Evolutionary conservation across 1,140 invertebrate genomes (phyloP).

Genomic region (Pemphigus obesinymphae): DNA sequence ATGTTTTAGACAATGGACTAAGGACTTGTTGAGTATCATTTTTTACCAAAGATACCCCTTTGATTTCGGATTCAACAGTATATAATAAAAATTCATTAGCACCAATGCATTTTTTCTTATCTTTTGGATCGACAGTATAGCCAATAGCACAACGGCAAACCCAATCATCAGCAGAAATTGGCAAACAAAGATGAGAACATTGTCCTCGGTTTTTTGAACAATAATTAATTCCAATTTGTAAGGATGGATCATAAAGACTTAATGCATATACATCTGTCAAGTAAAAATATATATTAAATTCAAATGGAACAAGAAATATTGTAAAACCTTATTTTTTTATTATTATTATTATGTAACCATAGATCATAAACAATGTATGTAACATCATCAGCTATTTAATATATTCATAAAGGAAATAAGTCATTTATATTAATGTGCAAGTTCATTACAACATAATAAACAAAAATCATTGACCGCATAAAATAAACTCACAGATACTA

Average conservation of each 20-base stretch:
- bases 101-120: slow-evolving; percentile 55
- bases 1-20: slow-evolving; percentile 71
- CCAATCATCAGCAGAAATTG: slow-evolving; percentile 55
- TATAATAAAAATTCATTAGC: slow-evolving; percentile 69
- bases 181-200: slow-evolving; percentile 77
- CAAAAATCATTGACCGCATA: no score
- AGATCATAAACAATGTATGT: no score
- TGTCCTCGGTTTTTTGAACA: slow-evolving; percentile 58
- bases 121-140: slow-evolving; percentile 57
- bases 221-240: slow-evolving; percentile 57
- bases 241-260: slow-evolving; percentile 64
- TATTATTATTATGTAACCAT: no score
- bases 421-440: no score
- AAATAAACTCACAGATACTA: no score
- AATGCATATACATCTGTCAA: slow-evolving; percentile 60
- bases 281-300: neutral
- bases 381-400: no score
- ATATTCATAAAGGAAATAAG: no score
- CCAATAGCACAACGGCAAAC: slow-evolving; percentile 74
- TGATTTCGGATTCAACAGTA: slow-evolving; percentile 63
- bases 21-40: slow-evolving; percentile 55
- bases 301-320: neutral
- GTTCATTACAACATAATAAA: no score
- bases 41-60: slow-evolving; percentile 60
- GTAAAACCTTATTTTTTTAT: neutral